A percentile compares a stretch with the other conserved stretches of the same genome.
These are phyloP conservation scores for Lamproptera curius DNA, from an alignment of 2,888 invertebrate species.

Conservation along the genomic window DNA sequence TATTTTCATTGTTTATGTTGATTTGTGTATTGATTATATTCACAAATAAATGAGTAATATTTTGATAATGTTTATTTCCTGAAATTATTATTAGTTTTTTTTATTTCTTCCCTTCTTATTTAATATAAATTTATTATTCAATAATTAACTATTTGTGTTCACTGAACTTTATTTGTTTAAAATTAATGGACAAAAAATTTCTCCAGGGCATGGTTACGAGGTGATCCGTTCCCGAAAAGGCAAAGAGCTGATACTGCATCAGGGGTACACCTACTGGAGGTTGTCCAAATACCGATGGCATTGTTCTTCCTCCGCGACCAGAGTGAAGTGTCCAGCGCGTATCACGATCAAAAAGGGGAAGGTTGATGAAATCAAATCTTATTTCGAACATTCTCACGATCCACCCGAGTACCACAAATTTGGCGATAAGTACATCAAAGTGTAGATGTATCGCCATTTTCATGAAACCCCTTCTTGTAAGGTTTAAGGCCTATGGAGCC, in stretches of 20 bases:
- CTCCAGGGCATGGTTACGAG: constrained; percentile 14
- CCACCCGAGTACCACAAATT: background rate
- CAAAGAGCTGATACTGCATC: constrained; percentile 21
- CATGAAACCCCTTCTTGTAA: too few species aligned
- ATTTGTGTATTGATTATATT: too few species aligned
- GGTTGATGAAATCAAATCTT: background rate
- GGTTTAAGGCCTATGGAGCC: too few species aligned
- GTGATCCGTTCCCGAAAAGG: constrained; percentile 22
- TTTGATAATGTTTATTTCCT: too few species aligned
- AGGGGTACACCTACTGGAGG: constrained; percentile 22
- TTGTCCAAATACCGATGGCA: constrained; percentile 12
- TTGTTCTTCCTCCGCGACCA: constrained; percentile 5
- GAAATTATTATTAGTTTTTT: too few species aligned
- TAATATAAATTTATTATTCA: too few species aligned
- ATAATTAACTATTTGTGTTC: too few species aligned
- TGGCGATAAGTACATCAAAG: background rate
- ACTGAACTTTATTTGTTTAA: too few species aligned
- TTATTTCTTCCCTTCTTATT: too few species aligned
- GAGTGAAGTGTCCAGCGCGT: background rate
- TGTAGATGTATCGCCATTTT: background rate
- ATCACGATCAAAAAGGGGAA: constrained; percentile 1
- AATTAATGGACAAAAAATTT: background rate
- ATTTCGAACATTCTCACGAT: background rate
- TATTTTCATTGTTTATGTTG: too few species aligned
- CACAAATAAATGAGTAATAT: too few species aligned